phyloP scores from a whole-genome alignment of 1,140 invertebrate species.

The Galendromus occidentalis region DNA sequence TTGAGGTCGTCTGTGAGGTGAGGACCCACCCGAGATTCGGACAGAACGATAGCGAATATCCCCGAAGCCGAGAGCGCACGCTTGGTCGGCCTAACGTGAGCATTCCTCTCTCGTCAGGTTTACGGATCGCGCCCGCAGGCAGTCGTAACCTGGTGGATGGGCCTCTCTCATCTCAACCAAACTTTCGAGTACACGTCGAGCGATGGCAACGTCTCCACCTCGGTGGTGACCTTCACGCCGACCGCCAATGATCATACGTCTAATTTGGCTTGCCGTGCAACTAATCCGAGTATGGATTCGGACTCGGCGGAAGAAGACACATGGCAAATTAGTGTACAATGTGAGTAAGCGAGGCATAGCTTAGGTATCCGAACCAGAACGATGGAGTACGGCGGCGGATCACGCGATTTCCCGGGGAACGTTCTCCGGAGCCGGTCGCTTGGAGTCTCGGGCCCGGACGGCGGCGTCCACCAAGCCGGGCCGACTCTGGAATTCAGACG shows the following conservation, averaged over 20 bases:
- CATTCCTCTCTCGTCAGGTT: neutral
- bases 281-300: slow-evolving; percentile 13
- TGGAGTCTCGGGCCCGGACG: too few relatives aligned
- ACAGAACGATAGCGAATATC: neutral
- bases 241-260: slow-evolving; percentile 3
- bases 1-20: slow-evolving; percentile 6
- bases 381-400: too few relatives aligned
- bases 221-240: slow-evolving; percentile 16
- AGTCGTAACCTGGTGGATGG: slow-evolving; percentile 14
- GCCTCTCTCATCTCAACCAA: slow-evolving; percentile 15
- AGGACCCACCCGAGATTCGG: neutral
- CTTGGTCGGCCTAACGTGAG: too few relatives aligned
- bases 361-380: too few relatives aligned
- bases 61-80: too few relatives aligned
- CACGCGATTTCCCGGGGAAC: too few relatives aligned
- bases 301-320: slow-evolving; percentile 6
- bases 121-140: slow-evolving; percentile 14
- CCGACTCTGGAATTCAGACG: too few relatives aligned
- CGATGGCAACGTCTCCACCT: slow-evolving; percentile 18
- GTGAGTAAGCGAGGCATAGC: neutral
- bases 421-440: too few relatives aligned
- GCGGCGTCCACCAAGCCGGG: too few relatives aligned
- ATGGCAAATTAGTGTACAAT: neutral
- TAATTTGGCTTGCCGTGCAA: slow-evolving; percentile 12
- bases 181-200: slow-evolving; percentile 15